phyloP scores from a whole-genome alignment of 2,888 invertebrate genomes.

The Pristionchus arcanus region DNA sequence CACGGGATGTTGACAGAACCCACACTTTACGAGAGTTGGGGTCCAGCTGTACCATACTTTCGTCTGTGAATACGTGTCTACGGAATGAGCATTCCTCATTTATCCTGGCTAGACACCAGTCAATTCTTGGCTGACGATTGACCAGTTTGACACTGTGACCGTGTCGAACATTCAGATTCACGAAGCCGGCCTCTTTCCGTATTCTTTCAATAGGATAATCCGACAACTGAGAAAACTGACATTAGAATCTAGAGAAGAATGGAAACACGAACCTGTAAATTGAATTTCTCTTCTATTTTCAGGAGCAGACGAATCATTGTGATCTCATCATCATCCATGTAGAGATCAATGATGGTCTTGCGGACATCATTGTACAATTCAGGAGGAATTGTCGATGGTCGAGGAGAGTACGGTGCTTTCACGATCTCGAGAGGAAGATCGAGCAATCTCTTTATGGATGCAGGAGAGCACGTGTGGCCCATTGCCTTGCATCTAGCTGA shows the following conservation, averaged over 20 bases:
- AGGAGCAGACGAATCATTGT: neutral
- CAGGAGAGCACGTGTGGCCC: neutral
- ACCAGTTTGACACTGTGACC: neutral
- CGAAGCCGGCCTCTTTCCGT: neutral
- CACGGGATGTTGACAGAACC: neutral
- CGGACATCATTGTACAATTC: too few relatives aligned
- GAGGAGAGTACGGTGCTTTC: neutral
- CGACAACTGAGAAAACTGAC: neutral
- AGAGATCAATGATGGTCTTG: neutral
- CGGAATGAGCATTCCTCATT: neutral
- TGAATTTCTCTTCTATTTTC: neutral
- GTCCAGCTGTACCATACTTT: neutral
- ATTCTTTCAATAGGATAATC: neutral
- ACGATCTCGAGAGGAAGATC: neutral
- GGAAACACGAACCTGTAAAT: neutral
- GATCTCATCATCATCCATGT: neutral
- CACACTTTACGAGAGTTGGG: neutral
- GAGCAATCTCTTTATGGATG: neutral
- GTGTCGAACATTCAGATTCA: neutral
- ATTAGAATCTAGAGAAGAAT: neutral
- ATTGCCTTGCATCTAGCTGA: neutral
- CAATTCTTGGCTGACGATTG: neutral
- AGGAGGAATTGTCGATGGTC: neutral
- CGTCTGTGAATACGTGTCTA: neutral
- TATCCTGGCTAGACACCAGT: neutral